Base-by-base conservation (phyloP, 64 coral and sea anemone species). In the Montipora efflorescens region DNA sequence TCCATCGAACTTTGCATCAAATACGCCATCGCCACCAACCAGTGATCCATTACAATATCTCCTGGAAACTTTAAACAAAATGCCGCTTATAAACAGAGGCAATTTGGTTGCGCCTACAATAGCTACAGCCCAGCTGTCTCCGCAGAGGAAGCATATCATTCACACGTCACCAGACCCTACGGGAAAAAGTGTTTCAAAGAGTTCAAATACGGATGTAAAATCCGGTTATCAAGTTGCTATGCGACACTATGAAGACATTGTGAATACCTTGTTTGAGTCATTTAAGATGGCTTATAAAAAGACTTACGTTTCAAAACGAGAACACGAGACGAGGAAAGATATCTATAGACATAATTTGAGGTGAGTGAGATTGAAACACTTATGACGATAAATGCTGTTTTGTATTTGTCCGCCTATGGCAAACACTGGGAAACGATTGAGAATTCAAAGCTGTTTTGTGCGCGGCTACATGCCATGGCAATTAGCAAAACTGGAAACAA, bases 311-410 rank as follows among this genome's bases (percentile, higher is more conserved):
- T 79, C 92, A 13, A 92, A 80, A 18, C 87, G 92, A 55, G 98
- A 99, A 20, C 95, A 99, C 36, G 91, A 92, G 50, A 78, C 80
- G 80, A 79, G 98, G 61, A 99, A 99, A 81, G 89, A 96, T 28
- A 94, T 99, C 7, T 99, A 96, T 64, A 89, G 98, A 80, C 98
- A 99, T 57, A 99, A 99, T 75, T 79, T 86, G 49, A 96, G 95
- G 95, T 93, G 75, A 87, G 55, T 3, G 10, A 4, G 4, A 78
- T 8, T 5, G 18, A 5, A 68, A 11, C 53, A 6, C 11, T 57
- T 57, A 6, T 57, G 0, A 57, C 7, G 53, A 57, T 57, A 57
- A 57, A 8, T 57, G 6, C 53, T 57, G 6, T 8, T 11, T 4
- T 57, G 53, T 8, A 8, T 11, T 8, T 57, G 11, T 57, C 53